phyloP scores from a whole-genome alignment of 2,888 invertebrate genomes.

The Nemotelus nigrinus region DNA sequence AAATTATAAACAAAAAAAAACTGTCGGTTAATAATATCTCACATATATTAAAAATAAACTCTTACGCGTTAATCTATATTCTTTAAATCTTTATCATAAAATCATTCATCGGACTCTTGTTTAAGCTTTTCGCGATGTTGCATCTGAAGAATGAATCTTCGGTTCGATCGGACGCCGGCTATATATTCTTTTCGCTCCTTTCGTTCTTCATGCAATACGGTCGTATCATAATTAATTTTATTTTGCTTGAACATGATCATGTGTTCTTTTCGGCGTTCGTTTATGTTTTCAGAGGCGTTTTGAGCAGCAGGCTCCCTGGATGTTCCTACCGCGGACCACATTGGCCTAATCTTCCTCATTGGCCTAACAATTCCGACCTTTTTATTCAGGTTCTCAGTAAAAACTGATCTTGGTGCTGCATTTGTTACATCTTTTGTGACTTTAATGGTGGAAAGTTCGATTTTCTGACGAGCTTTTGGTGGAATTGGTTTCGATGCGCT shows the following conservation, averaged over 20 bases:
- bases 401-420: neutral
- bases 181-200: slow-evolving; percentile 58
- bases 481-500: slow-evolving; percentile 53
- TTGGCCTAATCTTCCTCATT: neutral
- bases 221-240: slow-evolving; percentile 1
- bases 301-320: neutral
- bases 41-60: too few species aligned
- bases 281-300: slow-evolving; percentile 53
- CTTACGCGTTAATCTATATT: too few species aligned
- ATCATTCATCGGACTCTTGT: too few species aligned
- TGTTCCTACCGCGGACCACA: neutral
- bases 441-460: slow-evolving; percentile 34
- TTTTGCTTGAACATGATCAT: slow-evolving; percentile 61
- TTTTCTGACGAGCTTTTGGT: slow-evolving; percentile 34
- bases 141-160: slow-evolving; percentile 79
- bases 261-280: slow-evolving; percentile 57
- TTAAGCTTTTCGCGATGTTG: slow-evolving; percentile 66
- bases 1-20: too few species aligned
- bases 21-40: too few species aligned
- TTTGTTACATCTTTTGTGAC: slow-evolving; percentile 30
- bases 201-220: slow-evolving; percentile 43
- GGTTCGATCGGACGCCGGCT: slow-evolving; percentile 76
- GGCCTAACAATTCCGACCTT: neutral
- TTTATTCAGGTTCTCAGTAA: neutral
- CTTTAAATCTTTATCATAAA: too few species aligned